Percentiles rank a stretch among this genome's conserved stretches.
Conservation (phyloP, 1,140 invertebrate species). For the Cydia splendana region DNA sequence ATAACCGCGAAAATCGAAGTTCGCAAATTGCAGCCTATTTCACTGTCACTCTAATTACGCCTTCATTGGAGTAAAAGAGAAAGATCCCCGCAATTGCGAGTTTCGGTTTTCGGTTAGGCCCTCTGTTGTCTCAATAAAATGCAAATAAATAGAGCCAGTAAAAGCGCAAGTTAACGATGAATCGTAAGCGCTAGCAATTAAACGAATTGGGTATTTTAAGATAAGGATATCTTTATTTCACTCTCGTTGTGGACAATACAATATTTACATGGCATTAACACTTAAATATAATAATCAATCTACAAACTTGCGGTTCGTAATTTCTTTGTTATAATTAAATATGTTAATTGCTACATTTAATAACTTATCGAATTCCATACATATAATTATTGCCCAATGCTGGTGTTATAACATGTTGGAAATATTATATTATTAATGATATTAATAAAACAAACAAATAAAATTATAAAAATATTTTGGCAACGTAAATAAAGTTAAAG, state of each 20-base stretch:
- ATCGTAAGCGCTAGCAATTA: too few relatives aligned
- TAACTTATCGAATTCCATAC: not conserved
- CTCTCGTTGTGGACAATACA: not conserved
- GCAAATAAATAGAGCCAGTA: too few relatives aligned
- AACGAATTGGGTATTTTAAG: not conserved
- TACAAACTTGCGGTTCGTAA: not conserved
- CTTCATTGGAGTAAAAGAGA: too few relatives aligned
- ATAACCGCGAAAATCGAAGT: too few relatives aligned
- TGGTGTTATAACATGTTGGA: not conserved
- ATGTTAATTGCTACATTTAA: not conserved
- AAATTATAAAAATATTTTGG: not conserved
- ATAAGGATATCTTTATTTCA: not conserved
- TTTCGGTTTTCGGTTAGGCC: too few relatives aligned
- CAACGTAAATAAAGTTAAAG: not conserved
- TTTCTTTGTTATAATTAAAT: not conserved
- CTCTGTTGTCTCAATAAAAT: too few relatives aligned
- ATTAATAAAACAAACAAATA: not conserved
- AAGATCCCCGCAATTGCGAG: too few relatives aligned
- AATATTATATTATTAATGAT: not conserved
- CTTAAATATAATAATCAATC: not conserved
- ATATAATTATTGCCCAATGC: not conserved
- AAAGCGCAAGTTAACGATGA: too few relatives aligned
- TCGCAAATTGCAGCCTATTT: too few relatives aligned
- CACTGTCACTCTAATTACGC: too few relatives aligned
- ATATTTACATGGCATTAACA: not conserved